Evolutionary conservation across 1,140 invertebrate species (phyloP), one percentile per base, ranked within the genome.

Genomic region (Odontomachus brunneus): DNA sequence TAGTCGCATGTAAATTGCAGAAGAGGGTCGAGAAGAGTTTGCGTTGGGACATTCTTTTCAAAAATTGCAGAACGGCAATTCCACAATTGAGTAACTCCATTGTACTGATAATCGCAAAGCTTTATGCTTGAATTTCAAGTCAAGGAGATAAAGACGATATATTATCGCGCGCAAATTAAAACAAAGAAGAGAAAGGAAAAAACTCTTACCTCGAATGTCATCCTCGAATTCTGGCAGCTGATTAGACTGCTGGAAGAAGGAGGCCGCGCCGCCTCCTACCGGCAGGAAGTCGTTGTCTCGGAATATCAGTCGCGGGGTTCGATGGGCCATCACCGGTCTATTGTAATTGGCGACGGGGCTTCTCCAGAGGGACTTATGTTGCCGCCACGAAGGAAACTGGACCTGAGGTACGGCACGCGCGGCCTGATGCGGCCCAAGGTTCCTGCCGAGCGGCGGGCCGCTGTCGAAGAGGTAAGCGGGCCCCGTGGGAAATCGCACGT

Each of bases 221-320:
- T 94, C 93, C 55, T 94, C 93, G 48, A 91, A 75, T 9, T 94
- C 93, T 3, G 92, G 91, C 38, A 94, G 33, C 29, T 94, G 93
- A 78, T 94, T 94, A 0, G 92, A 78, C 17, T 86, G 91, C 62
- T 93, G 93, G 63, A 93, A 94, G 74, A 94, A 93, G 5, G 90
- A 92, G n/a, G 86, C 73, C 71, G 88, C 86, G 12, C 88, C 89
- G 29, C 89, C 90, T 11, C 87, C 91, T 3, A 91, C 85, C 22
- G 63, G 93, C 88, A 87, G 66, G 59, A 91, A 93, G 26, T 94
- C 93, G 82, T 88, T 91, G 51, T 95, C 95, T 0, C 94, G 91
- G 71, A 95, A 95, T 44, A 95, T 95, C 1, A 95, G 84, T 55
- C 95, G 83, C 0, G 94, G 95, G 7, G 94, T 95, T 62, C 95